Conservation (phyloP, 2,888 invertebrate genomes). For the Choristoneura rosaceana region DNA sequence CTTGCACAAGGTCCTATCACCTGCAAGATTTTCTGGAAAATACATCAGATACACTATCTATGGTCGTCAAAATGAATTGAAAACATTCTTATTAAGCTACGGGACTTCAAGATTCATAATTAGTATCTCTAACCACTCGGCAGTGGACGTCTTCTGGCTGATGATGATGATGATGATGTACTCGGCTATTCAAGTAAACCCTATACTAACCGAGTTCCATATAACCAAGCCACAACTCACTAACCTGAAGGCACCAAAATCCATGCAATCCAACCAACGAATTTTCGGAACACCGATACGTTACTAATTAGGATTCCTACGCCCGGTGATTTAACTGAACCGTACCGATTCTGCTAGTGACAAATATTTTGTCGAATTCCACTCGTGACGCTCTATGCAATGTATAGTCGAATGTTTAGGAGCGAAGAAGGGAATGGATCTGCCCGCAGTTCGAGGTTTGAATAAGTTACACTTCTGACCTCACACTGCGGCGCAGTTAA, state of each 20-base stretch:
- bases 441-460: not conserved
- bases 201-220: not conserved
- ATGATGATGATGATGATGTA: too few species aligned
- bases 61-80: too few species aligned
- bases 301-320: conserved; percentile 36
- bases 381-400: conserved; percentile 14
- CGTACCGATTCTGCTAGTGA: conserved; percentile 22
- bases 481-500: too few species aligned
- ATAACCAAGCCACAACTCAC: not conserved
- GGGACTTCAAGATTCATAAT: too few species aligned
- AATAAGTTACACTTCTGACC: not conserved
- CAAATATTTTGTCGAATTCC: conserved; percentile 43
- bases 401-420: conserved; percentile 21
- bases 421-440: conserved; percentile 25
- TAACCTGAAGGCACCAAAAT: conserved; percentile 13
- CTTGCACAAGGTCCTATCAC: too few species aligned
- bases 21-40: too few species aligned
- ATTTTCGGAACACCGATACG: conserved; percentile 20
- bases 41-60: too few species aligned
- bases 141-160: too few species aligned
- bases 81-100: too few species aligned
- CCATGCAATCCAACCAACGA: conserved; percentile 19
- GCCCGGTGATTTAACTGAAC: not conserved
- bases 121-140: too few species aligned
- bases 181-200: not conserved